Base-by-base conservation (phyloP, 2,888 invertebrate species). In the Drosophila macrospina region DNA sequence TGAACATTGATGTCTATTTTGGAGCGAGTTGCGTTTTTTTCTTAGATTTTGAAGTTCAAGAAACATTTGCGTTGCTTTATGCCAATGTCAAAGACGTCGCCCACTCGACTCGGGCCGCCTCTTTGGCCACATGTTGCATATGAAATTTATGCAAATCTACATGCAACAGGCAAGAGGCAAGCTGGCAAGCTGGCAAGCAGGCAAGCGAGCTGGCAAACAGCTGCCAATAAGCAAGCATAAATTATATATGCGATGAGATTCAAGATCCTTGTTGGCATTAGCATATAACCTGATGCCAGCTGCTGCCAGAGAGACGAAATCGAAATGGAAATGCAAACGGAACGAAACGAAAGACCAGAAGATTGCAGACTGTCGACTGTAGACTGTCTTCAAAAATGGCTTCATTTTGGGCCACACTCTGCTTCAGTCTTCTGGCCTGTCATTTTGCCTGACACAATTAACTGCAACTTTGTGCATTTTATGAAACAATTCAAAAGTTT, bases 181-280 rank as follows among this genome's bases (percentile, higher is more conserved):
- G 30, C 4, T 44, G 48, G 52, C 51, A 39, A 13, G n/a, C 32
- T 13, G 28, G 45, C 15, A 45, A 26, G 24, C 34, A 4, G 45
- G 45, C 45, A 45, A 45, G n/a, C n/a, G n/a, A n/a, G n/a, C 15
- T n/a, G 56, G 52, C 66, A 69, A 69, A 55, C 76, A 79, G 81
- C 86, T 86, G 86, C 82, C 82, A 86, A 83, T 83, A 86, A 83
- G 86, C 86, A 62, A 73, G 86, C 85, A 86, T 84, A 84, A 84
- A 84, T 84, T 86, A 86, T 79, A 71, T 86, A 74, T 80, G 80
- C 77, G 60, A 83, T 69, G 69, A 52, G 83, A 82, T 79, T 66
- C 78, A 69, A 81, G 86, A 74, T 78, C 77, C 78, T 78, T 78
- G 78, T 74, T 77, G 64, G 66, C 79, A 84, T 84, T 84, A 86